phyloP scores from a whole-genome alignment of 2,888 invertebrate genomes.

The Caenorhabditis sp. region DNA sequence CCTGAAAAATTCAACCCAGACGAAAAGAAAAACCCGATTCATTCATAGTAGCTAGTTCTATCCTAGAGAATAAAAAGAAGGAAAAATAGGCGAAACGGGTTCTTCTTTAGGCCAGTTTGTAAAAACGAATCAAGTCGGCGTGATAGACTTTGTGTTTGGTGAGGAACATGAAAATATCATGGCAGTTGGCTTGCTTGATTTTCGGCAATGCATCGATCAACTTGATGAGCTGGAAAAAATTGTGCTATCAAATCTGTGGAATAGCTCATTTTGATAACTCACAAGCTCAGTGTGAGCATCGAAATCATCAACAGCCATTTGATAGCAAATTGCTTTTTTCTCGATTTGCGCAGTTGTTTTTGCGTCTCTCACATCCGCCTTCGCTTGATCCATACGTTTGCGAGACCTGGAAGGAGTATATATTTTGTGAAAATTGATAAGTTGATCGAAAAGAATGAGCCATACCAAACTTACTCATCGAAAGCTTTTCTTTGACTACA shows the following conservation, averaged over 20 bases:
- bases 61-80: too few species aligned
- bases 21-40: too few species aligned
- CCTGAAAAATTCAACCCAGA: too few species aligned
- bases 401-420: background rate
- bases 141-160: conserved; percentile 39
- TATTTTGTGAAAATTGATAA: too few species aligned
- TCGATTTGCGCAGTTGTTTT: conserved; percentile 59
- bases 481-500: background rate
- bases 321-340: conserved; percentile 55
- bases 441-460: too few species aligned
- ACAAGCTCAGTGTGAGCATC: conserved; percentile 42
- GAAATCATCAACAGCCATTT: conserved; percentile 55
- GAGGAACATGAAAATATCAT: conserved; percentile 28
- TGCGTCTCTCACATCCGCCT: conserved; percentile 51
- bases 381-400: conserved; percentile 13
- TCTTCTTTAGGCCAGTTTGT: too few species aligned
- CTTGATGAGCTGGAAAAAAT: conserved; percentile 34
- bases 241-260: background rate
- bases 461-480: background rate
- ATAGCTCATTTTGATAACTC: conserved; percentile 2
- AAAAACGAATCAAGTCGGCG: background rate
- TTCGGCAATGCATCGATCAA: conserved; percentile 36
- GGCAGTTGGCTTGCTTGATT: conserved; percentile 14
- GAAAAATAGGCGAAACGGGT: too few species aligned
- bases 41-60: too few species aligned